Evolutionary conservation across 2,888 invertebrate species (phyloP).

Genomic region (Phymatocera aterrima): DNA sequence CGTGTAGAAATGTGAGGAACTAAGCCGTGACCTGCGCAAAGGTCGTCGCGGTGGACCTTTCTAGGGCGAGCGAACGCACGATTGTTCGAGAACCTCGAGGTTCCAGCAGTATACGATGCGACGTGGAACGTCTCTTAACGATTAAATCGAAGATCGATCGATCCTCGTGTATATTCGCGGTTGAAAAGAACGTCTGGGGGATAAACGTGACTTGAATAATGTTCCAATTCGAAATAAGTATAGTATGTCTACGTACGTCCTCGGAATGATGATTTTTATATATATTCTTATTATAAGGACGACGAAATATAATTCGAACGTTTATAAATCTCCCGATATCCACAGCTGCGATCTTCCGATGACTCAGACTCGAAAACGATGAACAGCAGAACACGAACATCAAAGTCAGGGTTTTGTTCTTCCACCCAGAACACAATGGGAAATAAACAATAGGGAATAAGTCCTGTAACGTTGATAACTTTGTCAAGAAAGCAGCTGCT

Average conservation of each 20-base stretch:
- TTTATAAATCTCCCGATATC: neutral
- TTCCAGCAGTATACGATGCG: neutral
- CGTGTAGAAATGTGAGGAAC: constrained; percentile 18
- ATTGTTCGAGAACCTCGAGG: constrained; percentile 6
- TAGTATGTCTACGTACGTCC: neutral
- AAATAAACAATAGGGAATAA: constrained; percentile 7
- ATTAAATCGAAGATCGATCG: constrained; percentile 40
- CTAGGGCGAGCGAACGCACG: constrained; percentile 35
- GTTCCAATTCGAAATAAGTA: constrained; percentile 9
- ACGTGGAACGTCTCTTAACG: constrained; percentile 42
- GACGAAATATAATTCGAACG: neutral
- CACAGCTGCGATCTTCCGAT: constrained; percentile 19
- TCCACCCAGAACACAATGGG: neutral
- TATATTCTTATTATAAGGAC: neutral
- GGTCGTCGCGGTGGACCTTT: constrained; percentile 33
- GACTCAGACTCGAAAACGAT: constrained; percentile 9
- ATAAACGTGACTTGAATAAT: constrained; percentile 32
- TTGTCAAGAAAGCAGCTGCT: constrained; percentile 31
- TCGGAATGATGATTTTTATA: neutral
- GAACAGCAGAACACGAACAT: neutral
- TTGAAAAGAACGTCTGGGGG: neutral
- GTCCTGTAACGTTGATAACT: neutral
- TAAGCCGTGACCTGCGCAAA: constrained; percentile 25
- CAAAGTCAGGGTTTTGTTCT: constrained; percentile 20
- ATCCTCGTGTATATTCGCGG: constrained; percentile 10